phyloP scores from a whole-genome alignment of 2,113 vertebrate species.

The Spheniscus mendiculus region DNA sequence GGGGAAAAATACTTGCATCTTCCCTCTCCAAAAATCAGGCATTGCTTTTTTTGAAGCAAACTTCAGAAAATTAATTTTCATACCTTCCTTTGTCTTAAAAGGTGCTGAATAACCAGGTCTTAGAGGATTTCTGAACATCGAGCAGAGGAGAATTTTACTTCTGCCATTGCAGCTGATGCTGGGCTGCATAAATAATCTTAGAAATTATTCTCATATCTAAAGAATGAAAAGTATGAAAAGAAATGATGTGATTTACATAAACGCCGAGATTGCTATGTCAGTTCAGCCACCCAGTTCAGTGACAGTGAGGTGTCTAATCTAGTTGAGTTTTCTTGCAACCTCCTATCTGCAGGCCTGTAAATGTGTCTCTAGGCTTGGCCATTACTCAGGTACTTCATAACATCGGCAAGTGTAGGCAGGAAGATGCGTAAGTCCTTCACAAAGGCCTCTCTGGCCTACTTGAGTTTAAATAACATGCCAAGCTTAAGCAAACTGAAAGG shows the following conservation, averaged over 20 bases:
- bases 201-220: background rate
- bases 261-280: background rate
- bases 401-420: accelerated
- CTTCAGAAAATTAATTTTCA: background rate
- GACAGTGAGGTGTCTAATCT: background rate
- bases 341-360: background rate
- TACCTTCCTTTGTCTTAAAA: background rate
- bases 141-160: background rate
- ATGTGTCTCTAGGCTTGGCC: background rate
- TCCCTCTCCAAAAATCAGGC: background rate
- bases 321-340: background rate
- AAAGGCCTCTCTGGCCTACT: background rate
- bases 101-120: background rate
- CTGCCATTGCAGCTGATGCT: background rate
- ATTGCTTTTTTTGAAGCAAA: background rate
- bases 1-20: background rate
- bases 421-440: background rate
- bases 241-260: background rate
- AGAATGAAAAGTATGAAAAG: background rate
- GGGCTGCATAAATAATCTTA: background rate
- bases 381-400: background rate
- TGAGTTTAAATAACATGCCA: background rate
- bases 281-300: background rate
- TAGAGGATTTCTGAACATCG: background rate
- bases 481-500: background rate